These are phyloP conservation scores for Onychostruthus taczanowskii DNA, from an alignment of 2,113 vertebrate genomes.

Conservation along the genomic window DNA sequence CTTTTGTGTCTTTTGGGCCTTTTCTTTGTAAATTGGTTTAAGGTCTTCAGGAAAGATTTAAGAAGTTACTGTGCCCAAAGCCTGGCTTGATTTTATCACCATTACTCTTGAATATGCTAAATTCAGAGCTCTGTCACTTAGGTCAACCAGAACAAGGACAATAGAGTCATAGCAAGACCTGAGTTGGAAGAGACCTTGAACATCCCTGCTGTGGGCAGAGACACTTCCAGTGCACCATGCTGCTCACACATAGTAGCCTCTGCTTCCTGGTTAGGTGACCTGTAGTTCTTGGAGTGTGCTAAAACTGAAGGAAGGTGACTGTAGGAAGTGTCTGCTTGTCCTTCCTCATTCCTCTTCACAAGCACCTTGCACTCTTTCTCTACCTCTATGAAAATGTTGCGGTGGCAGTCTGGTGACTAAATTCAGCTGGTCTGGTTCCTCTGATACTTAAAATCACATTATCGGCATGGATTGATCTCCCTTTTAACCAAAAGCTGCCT, in stretches of 20 bases:
- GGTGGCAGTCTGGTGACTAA: neutral
- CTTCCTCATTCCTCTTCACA: neutral
- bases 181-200: neutral
- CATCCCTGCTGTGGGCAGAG: neutral
- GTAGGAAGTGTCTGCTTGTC: neutral
- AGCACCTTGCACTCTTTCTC: neutral
- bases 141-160: neutral
- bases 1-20: accelerated
- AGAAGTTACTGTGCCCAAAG: accelerated
- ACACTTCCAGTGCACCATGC: neutral
- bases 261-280: neutral
- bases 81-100: neutral
- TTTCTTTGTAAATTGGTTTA: neutral
- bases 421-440: neutral
- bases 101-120: neutral
- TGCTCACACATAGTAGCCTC: accelerated
- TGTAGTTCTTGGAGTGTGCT: neutral
- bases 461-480: neutral
- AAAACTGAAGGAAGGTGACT: neutral
- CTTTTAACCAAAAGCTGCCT: neutral
- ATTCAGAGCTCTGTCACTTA: neutral
- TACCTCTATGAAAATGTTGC: neutral
- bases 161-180: neutral
- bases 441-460: neutral
- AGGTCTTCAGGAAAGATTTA: neutral